A percentile compares a stretch with the other conserved stretches of the same genome.
Evolutionary conservation across 2,113 vertebrate species (phyloP).

Genomic region (Nibea albiflora): DNA sequence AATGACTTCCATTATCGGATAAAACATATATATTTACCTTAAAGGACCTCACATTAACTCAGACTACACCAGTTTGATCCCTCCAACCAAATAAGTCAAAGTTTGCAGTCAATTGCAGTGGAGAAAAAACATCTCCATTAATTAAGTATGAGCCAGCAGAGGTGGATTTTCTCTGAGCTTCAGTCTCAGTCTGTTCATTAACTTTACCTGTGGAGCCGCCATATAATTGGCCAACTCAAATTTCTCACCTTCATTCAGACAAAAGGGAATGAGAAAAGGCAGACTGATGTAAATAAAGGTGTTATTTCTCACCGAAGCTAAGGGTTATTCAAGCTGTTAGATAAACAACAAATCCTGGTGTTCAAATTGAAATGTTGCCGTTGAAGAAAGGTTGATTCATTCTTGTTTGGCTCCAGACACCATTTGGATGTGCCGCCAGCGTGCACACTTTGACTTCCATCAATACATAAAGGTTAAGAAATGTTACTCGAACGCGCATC

Average conservation of each 20-base stretch:
- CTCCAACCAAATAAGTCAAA: too few species aligned
- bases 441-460: conserved; percentile 30
- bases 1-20: neutral
- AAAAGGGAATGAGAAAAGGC: conserved; percentile 8
- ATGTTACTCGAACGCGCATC: neutral
- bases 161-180: conserved; percentile 19
- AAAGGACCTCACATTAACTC: neutral
- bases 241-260: conserved; percentile 65
- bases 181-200: conserved; percentile 36
- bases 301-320: conserved; percentile 60
- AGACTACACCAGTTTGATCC: neutral
- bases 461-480: conserved; percentile 1
- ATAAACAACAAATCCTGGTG: conserved; percentile 55
- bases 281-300: conserved; percentile 60
- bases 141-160: conserved; percentile 6
- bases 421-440: conserved; percentile 27
- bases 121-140: neutral
- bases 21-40: neutral
- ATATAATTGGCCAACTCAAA: conserved; percentile 62
- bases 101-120: neutral
- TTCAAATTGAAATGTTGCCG: conserved; percentile 43
- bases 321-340: conserved; percentile 66
- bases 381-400: conserved; percentile 34
- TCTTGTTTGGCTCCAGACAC: conserved; percentile 48
- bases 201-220: conserved; percentile 43